Evolutionary conservation across 1,140 invertebrate species (phyloP).

Genomic region (Notospermus geniculatus): DNA sequence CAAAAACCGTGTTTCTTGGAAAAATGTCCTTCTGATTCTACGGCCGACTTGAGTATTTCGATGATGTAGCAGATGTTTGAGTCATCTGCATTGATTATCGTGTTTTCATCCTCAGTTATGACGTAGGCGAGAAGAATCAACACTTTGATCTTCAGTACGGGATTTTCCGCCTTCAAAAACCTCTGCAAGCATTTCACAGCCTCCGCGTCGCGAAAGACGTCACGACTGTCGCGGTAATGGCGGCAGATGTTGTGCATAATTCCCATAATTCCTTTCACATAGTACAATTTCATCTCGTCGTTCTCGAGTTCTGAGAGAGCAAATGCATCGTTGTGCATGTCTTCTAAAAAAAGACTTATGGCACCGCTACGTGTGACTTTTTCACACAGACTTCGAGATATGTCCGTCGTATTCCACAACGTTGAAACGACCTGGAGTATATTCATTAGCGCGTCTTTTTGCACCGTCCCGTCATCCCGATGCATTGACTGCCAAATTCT

Average conservation of each 20-base stretch:
- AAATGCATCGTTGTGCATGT: neutral
- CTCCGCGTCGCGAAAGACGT: neutral
- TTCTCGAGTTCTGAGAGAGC: neutral
- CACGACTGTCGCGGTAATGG: neutral
- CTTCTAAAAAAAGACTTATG: neutral
- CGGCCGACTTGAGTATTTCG: slow-evolving; percentile 23
- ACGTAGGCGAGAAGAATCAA: neutral
- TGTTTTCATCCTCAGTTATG: slow-evolving; percentile 22
- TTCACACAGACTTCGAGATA: slow-evolving; percentile 1
- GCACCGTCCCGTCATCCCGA: neutral
- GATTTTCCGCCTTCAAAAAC: neutral
- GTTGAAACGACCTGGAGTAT: neutral
- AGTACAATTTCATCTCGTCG: slow-evolving; percentile 3
- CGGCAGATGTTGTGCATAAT: slow-evolving; percentile 11
- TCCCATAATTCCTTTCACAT: slow-evolving; percentile 5
- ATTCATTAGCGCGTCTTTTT: neutral
- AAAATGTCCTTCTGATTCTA: slow-evolving; percentile 33
- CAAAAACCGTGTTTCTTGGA: slow-evolving; percentile 41
- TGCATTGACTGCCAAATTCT: slow-evolving; percentile 2
- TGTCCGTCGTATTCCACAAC: slow-evolving; percentile 5
- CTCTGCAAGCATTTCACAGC: neutral
- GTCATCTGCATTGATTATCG: slow-evolving; percentile 20
- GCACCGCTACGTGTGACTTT: neutral
- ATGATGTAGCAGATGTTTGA: slow-evolving; percentile 22
- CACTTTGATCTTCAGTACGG: neutral